Conservation (phyloP, 2,113 vertebrate species). For the Micronycteris hirsuta region DNA sequence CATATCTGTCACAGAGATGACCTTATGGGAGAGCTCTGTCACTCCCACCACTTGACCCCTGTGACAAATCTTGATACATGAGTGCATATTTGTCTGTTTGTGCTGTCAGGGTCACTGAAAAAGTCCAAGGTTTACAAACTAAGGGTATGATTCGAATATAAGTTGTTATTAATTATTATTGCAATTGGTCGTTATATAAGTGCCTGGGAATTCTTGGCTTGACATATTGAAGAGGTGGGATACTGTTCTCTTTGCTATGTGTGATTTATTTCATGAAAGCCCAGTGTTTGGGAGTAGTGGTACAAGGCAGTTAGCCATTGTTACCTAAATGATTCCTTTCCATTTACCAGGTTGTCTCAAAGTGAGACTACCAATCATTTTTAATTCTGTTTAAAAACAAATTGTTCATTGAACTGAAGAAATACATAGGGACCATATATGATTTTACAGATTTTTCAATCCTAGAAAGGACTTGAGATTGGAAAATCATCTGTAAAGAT, state of each 20-base stretch:
- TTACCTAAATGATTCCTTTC: neutral
- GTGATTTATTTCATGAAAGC: neutral
- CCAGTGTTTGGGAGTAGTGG: neutral
- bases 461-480: neutral
- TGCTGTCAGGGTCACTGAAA: neutral
- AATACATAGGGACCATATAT: neutral
- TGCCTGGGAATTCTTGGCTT: neutral
- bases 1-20: neutral
- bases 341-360: neutral
- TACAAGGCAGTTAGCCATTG: neutral
- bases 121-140: neutral
- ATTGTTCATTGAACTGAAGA: neutral
- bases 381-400: slow-evolving; percentile 10
- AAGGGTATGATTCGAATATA: neutral
- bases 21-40: neutral
- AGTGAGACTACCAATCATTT: neutral
- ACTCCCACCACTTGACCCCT: neutral
- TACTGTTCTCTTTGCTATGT: neutral
- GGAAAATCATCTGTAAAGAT: neutral
- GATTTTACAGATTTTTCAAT: slow-evolving; percentile 37
- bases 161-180: slow-evolving; percentile 7
- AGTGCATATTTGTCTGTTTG: neutral
- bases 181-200: neutral
- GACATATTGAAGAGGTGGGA: neutral
- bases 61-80: neutral